phyloP scores from a whole-genome alignment of 2,113 vertebrate genomes.

The Pterophyllum scalare region DNA sequence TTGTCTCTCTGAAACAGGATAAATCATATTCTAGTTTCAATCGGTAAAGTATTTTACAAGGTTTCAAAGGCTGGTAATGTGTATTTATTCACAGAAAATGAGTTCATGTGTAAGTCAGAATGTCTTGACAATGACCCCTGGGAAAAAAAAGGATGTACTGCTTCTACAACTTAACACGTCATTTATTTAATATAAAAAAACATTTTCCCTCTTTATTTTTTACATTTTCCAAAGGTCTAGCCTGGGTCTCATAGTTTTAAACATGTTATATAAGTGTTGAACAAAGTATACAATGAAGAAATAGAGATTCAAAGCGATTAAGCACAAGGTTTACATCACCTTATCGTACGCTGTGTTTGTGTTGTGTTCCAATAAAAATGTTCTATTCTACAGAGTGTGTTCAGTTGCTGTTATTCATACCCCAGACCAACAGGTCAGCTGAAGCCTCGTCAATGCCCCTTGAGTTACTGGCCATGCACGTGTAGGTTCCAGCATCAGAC shows the following conservation, averaged over 20 bases:
- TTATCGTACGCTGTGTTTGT: not conserved
- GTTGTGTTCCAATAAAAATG: not conserved
- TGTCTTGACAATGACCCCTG: conserved; percentile 23
- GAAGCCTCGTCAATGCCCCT: conserved; percentile 93
- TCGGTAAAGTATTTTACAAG: conserved; percentile 5
- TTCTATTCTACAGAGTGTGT: not conserved
- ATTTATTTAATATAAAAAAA: conserved; percentile 5
- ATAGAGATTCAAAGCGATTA: not conserved
- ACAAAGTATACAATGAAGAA: not conserved
- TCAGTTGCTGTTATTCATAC: conserved; percentile 79
- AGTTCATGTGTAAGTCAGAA: not conserved
- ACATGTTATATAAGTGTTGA: not conserved
- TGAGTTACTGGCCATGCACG: conserved; percentile 96
- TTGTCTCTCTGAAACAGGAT: conserved; percentile 16
- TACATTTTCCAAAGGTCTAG: not conserved
- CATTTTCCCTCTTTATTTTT: not conserved
- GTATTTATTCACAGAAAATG: conserved; percentile 24
- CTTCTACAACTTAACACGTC: conserved; percentile 13
- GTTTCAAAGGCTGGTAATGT: conserved; percentile 15
- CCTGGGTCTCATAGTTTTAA: not conserved
- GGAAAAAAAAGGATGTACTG: not conserved
- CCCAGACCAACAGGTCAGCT: conserved; percentile 92
- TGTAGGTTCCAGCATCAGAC: conserved; percentile 90
- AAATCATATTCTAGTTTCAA: conserved; percentile 28
- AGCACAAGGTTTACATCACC: not conserved